Base-by-base conservation (phyloP, 2,888 invertebrate genomes). In the Scelioninae gen. 1 region DNA sequence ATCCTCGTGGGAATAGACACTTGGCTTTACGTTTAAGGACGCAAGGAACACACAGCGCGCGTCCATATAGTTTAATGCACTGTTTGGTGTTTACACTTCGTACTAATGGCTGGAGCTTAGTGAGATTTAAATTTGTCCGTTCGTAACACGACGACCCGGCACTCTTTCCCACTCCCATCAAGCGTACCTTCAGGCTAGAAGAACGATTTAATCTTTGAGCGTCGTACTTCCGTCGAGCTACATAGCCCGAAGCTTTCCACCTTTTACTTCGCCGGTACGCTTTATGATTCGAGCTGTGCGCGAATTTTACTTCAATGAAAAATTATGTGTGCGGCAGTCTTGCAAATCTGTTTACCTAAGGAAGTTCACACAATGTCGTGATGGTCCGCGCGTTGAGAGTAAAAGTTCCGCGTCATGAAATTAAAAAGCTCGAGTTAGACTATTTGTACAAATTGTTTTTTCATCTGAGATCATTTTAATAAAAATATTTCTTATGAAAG, bases 1-100 rank as follows among this genome's bases (percentile, higher is more conserved):
- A 92, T 92, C 92, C 91, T 87, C 92, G 92, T 92, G 92, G 91
- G 92, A 92, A 90, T 86, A 85, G 88, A 90, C 91, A 92, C 91
- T 90, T 90, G 91, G 89, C 88, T 90, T 89, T 87, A 86, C 88
- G 86, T 88, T 89, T 88, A 88, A 89, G 89, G 87, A 87, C 83
- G 85, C 81, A 66, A 79, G 76, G 76, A 79, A 85, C 79, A 81
- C 81, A 62, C 83, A 69, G 76, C 79, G 75, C 79, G 79, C 72
- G 84, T 86, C 83, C 83, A 84, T 87, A 87, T 86, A 87, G 88
- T 90, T 91, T 91, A 90, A 91, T 90, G 90, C 89, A 90, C 88
- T 90, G 90, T 91, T 92, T 90, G 88, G 88, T 92, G 91, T 92
- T 92, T 92, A 91, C 92, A 89, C 88, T 91, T 88, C 83, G 88